Evolutionary conservation across 2,888 invertebrate genomes (phyloP), one percentile per base, ranked within the genome.

Genomic region (Pilophorus perplexus): DNA sequence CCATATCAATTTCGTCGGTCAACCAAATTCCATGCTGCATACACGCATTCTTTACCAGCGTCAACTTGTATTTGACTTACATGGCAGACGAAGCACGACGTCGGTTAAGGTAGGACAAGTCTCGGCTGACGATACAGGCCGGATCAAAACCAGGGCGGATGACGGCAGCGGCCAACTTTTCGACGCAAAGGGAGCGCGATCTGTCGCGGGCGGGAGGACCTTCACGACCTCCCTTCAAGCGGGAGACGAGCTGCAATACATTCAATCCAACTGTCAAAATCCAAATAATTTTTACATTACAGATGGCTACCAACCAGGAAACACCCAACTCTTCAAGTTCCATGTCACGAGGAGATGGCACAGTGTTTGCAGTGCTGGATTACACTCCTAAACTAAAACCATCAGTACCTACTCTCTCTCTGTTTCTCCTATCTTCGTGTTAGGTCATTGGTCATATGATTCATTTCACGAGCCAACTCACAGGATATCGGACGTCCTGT

Each of bases 181-280:
- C 75, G 50, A 78, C 77, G 68, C 77, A 78, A 44, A 78, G 73
- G 4, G 77, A 77, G 67, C 76, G 73, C 33, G 77, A 77, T 42
- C 78, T 71, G 72, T 78, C 78, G 16, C 73, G 65, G 16, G 68
- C 70, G 5, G 70, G 33, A 10, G 69, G 64, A 55, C 66, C 68
- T 28, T 69, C 69, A n/a, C 69, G 66, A 44, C 67, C 68, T 8
- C 69, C 69, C 18, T 69, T 68, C 8, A 71, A 64, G 27, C 71
- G 66, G 37, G 69, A 68, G 57, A 71, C 69, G 14, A 71, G 64
- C 71, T 71, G 66, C 18, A 33, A 59, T 28, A n/a, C n/a, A n/a
- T n/a, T 33, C 37, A 33, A 33, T 6, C n/a, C 37, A 48, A 48
- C n/a, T 22, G 5, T 5, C n/a, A 16, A 42, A 4, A 42, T 42